Percentiles rank a stretch among this genome's conserved stretches.
Conservation (phyloP, 2,113 vertebrate species). For the Mohoua ochrocephala region DNA sequence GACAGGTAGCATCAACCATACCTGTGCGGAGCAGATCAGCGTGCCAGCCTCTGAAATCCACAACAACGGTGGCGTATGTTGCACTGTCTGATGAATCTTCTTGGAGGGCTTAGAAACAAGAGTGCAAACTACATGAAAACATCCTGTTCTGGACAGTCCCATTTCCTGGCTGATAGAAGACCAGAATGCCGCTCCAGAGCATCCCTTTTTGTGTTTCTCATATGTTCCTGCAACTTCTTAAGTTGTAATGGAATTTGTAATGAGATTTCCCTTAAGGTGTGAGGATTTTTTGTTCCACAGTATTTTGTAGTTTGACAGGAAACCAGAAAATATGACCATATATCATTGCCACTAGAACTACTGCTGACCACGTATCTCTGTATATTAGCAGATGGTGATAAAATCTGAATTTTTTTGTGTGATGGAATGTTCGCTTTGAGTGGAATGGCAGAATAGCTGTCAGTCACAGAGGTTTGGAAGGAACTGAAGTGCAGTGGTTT, state of each 20-base stretch:
- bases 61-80: not conserved
- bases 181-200: not conserved
- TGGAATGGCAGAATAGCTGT: not conserved
- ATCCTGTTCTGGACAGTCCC: not conserved
- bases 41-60: not conserved
- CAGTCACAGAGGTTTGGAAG: not conserved
- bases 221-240: not conserved
- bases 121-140: not conserved
- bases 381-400: not conserved
- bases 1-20: not conserved
- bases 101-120: not conserved
- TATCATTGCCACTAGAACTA: not conserved
- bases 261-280: not conserved
- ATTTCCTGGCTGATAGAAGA: not conserved
- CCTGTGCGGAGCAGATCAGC: not conserved
- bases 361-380: not conserved
- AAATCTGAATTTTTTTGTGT: not conserved
- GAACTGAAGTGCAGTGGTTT: not conserved
- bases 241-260: not conserved
- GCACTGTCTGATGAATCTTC: not conserved
- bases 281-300: not conserved
- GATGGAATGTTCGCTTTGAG: not conserved
- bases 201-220: not conserved
- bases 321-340: not conserved
- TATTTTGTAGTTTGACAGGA: not conserved